Base-by-base conservation (phyloP, 2,888 invertebrate genomes). In the Allacma fusca region DNA sequence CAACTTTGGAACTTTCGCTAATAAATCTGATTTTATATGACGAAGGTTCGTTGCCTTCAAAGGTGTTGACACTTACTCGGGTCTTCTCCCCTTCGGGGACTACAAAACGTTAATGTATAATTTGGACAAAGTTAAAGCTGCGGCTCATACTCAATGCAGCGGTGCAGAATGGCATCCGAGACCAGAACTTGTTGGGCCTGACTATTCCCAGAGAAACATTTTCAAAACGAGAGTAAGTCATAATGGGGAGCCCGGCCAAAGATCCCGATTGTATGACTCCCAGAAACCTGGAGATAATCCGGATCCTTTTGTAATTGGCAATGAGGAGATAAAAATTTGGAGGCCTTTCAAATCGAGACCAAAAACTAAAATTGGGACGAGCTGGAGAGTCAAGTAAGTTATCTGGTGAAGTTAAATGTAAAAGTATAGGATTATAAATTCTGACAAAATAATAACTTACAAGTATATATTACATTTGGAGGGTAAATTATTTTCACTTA, bases 111-210 rank as follows among this genome's bases (percentile, higher is more conserved):
- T 71, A 1, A 71, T 71, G 71, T 44, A 71, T n/a, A 71, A 71
- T 57, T 57, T 57, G 50, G 71, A 71, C 29, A 71, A 71, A 28
- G 21, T 71, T 12, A 71, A 71, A 59, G 71, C 71, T 26, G 71
- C 26, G 19, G 28, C 57, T 28, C 71, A 71, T n/a, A 57, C 28
- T 4, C 16, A 12, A 0, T 28, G 23, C 13, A 9, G 26, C 2
- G 29, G 57, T 29, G 24, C 57, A 1, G 71, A 28, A 7, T 71
- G 71, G 71, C 50, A 57, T 29, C 57, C 71, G 7, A 71, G 57
- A 29, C 71, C 71, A 1, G 71, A 71, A 57, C 13, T 71, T 1
- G 28, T 71, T 13, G 71, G 50, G 2, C 57, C 50, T 23, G 57
- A 26, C 12, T 59, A 71, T 28, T 16, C 26, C 16, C 5, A 57